phyloP scores from a whole-genome alignment of 2,113 vertebrate species.

The Scomber japonicus region DNA sequence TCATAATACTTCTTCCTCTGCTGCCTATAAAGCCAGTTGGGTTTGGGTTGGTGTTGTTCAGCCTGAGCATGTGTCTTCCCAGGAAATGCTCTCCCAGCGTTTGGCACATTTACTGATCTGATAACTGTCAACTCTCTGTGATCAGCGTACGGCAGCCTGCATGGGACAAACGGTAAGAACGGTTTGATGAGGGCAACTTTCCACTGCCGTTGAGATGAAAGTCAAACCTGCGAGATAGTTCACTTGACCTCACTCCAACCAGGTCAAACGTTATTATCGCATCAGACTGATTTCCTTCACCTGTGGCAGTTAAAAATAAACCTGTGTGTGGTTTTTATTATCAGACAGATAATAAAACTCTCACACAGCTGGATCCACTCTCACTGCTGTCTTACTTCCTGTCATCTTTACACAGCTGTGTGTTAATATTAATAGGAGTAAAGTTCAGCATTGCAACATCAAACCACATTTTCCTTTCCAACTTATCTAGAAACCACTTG shows the following conservation, averaged over 20 bases:
- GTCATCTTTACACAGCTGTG: neutral
- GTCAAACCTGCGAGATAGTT: neutral
- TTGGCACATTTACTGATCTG: too few relatives aligned
- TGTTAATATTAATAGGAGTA: too few relatives aligned
- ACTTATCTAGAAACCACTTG: too few relatives aligned
- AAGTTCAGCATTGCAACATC: too few relatives aligned
- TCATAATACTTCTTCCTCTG: too few relatives aligned
- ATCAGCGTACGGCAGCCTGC: neutral
- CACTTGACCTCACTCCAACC: neutral
- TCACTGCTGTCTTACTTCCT: neutral
- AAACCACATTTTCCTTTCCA: too few relatives aligned
- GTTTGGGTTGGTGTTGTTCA: too few relatives aligned
- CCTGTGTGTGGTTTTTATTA: constrained; percentile 3
- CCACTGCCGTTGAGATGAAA: neutral
- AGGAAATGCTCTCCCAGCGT: too few relatives aligned
- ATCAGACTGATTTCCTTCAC: constrained; percentile 16
- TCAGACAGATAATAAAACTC: constrained; percentile 5
- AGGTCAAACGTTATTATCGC: constrained; percentile 16
- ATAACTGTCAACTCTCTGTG: neutral
- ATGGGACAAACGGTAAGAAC: neutral
- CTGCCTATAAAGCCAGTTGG: too few relatives aligned
- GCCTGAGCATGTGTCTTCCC: too few relatives aligned
- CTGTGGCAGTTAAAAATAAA: constrained; percentile 26
- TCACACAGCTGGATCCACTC: constrained; percentile 31
- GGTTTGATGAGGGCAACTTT: neutral